Evolutionary conservation across 2,888 invertebrate species (phyloP).

Genomic region (Limnephilus rhombicus): DNA sequence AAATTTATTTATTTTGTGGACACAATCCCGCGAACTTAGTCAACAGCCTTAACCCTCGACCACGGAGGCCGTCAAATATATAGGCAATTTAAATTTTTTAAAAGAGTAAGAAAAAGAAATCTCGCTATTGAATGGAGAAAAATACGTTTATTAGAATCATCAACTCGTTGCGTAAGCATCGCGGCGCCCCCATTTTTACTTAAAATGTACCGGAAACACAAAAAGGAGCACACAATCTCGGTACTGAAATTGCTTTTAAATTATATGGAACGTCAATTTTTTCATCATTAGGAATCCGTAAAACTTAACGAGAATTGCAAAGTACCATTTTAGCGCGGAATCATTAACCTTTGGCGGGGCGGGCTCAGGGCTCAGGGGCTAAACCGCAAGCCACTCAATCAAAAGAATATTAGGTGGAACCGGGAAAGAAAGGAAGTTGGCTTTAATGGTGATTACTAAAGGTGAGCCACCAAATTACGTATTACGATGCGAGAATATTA

Average conservation of each 20-base stretch:
- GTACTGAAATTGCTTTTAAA: neutral
- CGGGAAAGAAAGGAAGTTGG: neutral
- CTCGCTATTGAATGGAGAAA: too few species aligned
- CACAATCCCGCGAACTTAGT: too few species aligned
- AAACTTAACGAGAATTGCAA: neutral
- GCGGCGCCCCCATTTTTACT: neutral
- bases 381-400: neutral
- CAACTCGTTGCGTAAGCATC: neutral
- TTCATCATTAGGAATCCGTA: neutral
- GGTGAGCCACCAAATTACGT: neutral
- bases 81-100: too few species aligned
- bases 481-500: neutral
- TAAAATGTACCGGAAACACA: neutral
- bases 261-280: neutral
- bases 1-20: too few species aligned
- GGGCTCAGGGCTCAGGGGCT: neutral
- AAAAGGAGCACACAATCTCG: neutral
- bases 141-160: too few species aligned
- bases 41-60: too few species aligned
- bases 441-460: neutral
- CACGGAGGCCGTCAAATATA: too few species aligned
- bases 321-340: neutral
- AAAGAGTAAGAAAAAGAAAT: too few species aligned
- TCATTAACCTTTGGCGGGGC: neutral
- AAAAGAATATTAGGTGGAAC: neutral